These are phyloP conservation scores for Campaea margaritaria DNA, from an alignment of 2,888 invertebrate genomes.

Conservation along the genomic window DNA sequence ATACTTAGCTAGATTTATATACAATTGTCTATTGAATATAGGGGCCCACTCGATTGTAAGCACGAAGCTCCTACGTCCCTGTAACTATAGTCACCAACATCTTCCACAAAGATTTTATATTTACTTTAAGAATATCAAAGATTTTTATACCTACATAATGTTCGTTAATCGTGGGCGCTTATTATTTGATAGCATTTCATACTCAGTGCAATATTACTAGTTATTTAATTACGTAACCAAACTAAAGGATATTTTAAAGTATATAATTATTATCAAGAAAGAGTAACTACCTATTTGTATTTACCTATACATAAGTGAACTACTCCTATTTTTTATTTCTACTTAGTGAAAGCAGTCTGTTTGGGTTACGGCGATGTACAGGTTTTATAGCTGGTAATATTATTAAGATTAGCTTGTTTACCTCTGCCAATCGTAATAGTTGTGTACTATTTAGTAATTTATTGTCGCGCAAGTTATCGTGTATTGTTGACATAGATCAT, in stretches of 20 bases:
- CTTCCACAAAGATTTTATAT: slow-evolving; percentile 83
- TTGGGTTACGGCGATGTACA: slow-evolving; percentile 84
- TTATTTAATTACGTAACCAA: slow-evolving; percentile 86
- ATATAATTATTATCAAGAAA: slow-evolving; percentile 78
- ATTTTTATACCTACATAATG: slow-evolving; percentile 75
- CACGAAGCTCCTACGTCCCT: slow-evolving; percentile 73
- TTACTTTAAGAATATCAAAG: slow-evolving; percentile 77
- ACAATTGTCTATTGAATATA: slow-evolving; percentile 83
- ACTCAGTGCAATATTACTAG: slow-evolving; percentile 87
- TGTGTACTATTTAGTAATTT: slow-evolving; percentile 83
- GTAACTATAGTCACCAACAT: slow-evolving; percentile 74
- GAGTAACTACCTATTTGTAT: slow-evolving; percentile 84
- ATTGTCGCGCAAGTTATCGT: slow-evolving; percentile 81
- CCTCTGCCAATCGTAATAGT: slow-evolving; percentile 85
- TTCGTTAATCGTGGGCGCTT: slow-evolving; percentile 82
- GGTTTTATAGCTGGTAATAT: slow-evolving; percentile 85
- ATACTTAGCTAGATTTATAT: slow-evolving; percentile 79
- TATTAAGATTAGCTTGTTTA: slow-evolving; percentile 82
- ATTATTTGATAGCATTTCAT: slow-evolving; percentile 85
- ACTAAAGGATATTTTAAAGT: slow-evolving; percentile 85
- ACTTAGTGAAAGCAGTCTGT: slow-evolving; percentile 77
- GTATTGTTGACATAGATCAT: slow-evolving; percentile 84
- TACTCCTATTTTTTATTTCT: slow-evolving; percentile 75
- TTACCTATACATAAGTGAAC: slow-evolving; percentile 72
- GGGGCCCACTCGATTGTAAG: slow-evolving; percentile 79